Conservation (phyloP, 2,888 invertebrate genomes). For the Mystacides longicornis region DNA sequence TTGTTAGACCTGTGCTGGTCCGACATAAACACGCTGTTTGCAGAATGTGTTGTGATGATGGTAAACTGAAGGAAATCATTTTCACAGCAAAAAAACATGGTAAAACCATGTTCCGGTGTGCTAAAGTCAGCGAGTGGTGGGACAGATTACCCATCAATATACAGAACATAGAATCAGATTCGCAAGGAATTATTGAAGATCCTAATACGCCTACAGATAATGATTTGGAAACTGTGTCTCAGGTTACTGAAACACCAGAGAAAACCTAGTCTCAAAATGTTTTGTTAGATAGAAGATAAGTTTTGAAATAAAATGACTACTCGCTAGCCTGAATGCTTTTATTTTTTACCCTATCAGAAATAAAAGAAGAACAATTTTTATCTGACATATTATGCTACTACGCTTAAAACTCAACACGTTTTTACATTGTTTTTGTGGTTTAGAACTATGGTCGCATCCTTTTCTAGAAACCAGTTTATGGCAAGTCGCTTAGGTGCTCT, state of each 20-base stretch:
- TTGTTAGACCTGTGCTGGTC: constrained; percentile 63
- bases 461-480: too few species aligned
- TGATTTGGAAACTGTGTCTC: background rate
- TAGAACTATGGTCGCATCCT: too few species aligned
- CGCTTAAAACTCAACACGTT: too few species aligned
- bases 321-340: too few species aligned
- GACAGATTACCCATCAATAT: constrained; percentile 61
- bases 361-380: too few species aligned
- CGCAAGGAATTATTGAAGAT: background rate
- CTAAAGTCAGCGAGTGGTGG: constrained; percentile 68
- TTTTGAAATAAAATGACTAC: too few species aligned
- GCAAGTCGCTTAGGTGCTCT: too few species aligned
- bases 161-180: background rate
- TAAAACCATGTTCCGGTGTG: constrained; percentile 68
- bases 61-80: constrained; percentile 66
- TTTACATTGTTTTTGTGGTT: too few species aligned
- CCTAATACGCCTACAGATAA: background rate
- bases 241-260: background rate
- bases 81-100: constrained; percentile 70
- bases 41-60: constrained; percentile 66
- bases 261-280: background rate
- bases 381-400: too few species aligned
- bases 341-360: too few species aligned
- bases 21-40: constrained; percentile 70
- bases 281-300: too few species aligned